A percentile compares a stretch with the other conserved stretches of the same genome.
Evolutionary conservation across 2,113 vertebrate genomes (phyloP).

Genomic region (Scatophagus argus): DNA sequence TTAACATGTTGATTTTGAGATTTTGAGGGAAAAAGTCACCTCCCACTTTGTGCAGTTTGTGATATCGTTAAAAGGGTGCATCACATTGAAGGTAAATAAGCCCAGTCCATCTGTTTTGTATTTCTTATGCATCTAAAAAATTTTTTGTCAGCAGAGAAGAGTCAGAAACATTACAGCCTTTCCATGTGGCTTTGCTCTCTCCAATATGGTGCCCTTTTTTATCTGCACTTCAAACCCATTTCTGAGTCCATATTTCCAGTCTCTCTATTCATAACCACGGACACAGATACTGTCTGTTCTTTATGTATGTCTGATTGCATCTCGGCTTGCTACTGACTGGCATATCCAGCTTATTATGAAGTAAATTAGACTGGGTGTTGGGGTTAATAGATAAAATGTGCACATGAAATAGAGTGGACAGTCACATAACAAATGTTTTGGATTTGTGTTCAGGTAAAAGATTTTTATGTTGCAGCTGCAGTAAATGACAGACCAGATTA

Average conservation of each 20-base stretch:
- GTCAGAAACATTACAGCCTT: neutral
- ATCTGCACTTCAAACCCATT: neutral
- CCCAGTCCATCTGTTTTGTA: neutral
- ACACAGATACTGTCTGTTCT: neutral
- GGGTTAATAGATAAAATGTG: neutral
- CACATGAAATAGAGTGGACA: neutral
- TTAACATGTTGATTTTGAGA: no score
- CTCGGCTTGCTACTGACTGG: neutral
- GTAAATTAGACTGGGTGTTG: neutral
- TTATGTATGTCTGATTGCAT: conserved; percentile 10
- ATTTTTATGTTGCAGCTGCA: neutral
- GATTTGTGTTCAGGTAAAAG: neutral
- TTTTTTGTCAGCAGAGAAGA: neutral
- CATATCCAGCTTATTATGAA: neutral
- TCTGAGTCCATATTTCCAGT: neutral
- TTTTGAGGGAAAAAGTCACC: no score
- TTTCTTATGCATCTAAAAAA: no score
- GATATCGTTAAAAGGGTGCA: neutral
- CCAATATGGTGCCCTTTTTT: neutral
- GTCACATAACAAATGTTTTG: neutral
- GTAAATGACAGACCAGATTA: neutral
- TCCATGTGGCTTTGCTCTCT: neutral
- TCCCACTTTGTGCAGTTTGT: neutral
- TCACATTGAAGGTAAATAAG: neutral
- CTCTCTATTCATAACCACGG: neutral